A percentile compares a stretch with the other conserved stretches of the same genome.
Conservation (phyloP, 2,888 invertebrate genomes). For the Torymus tubicola region DNA sequence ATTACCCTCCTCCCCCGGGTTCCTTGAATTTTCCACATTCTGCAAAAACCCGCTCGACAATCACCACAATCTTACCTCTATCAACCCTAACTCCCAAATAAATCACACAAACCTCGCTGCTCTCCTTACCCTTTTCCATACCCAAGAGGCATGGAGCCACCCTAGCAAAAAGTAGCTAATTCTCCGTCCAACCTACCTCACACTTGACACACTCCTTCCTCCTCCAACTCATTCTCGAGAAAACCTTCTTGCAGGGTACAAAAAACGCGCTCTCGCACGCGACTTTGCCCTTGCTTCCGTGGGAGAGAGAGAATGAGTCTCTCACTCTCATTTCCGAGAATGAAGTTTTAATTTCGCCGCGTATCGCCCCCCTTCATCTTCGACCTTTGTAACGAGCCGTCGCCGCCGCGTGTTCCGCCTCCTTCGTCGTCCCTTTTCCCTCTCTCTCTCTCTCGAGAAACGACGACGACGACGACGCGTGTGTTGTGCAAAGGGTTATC, state of each 20-base stretch:
- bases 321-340: conserved; percentile 56
- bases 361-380: conserved; percentile 59
- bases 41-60: no score
- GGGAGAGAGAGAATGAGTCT: background rate
- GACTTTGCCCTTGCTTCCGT: background rate
- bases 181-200: background rate
- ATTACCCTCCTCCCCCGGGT: no score
- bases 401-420: background rate
- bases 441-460: no score
- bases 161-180: background rate
- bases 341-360: conserved; percentile 60
- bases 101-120: no score
- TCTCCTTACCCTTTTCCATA: no score
- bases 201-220: background rate
- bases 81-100: no score
- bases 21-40: no score
- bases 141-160: background rate
- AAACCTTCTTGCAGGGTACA: background rate
- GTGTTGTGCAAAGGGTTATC: no score
- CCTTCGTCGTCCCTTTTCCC: no score
- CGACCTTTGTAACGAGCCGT: conserved; percentile 42
- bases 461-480: no score
- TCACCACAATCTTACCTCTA: no score
- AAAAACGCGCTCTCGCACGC: background rate
- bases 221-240: background rate